Evolutionary conservation across 2,888 invertebrate genomes (phyloP).

Genomic region (Elysia crispata): DNA sequence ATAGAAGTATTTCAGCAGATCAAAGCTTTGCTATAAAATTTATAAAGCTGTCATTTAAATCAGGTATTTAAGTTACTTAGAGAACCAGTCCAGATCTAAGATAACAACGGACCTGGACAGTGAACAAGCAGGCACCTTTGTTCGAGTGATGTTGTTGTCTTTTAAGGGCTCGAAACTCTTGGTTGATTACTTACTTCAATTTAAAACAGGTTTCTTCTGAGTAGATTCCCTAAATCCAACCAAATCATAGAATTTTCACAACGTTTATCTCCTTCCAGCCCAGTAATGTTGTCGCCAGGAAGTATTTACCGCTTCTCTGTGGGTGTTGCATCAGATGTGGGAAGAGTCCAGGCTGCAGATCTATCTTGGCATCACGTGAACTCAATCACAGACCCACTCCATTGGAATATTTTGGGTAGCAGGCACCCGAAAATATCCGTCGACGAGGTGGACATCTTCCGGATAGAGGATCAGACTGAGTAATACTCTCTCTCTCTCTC

Average conservation of each 20-base stretch:
- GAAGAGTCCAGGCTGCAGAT: slow-evolving; percentile 52
- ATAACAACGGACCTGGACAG: too few species aligned
- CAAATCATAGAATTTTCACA: neutral
- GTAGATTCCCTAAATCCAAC: too few species aligned
- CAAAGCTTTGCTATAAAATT: too few species aligned
- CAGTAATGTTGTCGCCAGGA: slow-evolving; percentile 54
- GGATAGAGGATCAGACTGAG: slow-evolving; percentile 48
- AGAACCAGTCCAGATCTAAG: too few species aligned
- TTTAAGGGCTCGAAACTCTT: too few species aligned
- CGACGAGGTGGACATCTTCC: slow-evolving; percentile 50
- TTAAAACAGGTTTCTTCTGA: too few species aligned
- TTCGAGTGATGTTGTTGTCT: too few species aligned
- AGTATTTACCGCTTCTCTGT: slow-evolving; percentile 60
- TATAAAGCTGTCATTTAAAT: too few species aligned
- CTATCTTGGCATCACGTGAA: slow-evolving; percentile 56
- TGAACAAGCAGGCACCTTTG: too few species aligned
- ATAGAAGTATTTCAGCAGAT: too few species aligned
- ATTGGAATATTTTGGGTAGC: slow-evolving; percentile 56
- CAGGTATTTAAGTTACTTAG: too few species aligned
- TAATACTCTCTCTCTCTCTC: slow-evolving; percentile 2
- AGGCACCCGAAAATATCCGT: slow-evolving; percentile 56
- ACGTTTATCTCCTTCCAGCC: neutral
- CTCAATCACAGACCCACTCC: slow-evolving; percentile 49
- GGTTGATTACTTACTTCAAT: too few species aligned
- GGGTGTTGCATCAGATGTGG: slow-evolving; percentile 58